phyloP scores from a whole-genome alignment of 2,888 invertebrate genomes.

The Neuroscelio doddi region DNA sequence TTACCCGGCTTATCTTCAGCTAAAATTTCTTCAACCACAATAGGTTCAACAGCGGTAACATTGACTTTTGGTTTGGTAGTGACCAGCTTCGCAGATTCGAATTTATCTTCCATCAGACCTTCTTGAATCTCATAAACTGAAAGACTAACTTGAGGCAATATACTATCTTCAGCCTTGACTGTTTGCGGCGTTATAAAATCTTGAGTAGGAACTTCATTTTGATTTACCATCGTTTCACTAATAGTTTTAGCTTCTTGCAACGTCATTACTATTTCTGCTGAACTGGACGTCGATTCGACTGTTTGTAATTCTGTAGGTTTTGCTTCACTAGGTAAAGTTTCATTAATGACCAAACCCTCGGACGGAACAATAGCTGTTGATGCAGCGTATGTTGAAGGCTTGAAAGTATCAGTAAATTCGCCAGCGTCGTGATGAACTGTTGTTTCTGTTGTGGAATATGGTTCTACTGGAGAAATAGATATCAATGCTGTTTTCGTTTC shows the following conservation, averaged over 20 bases:
- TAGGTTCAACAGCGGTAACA: slow-evolving; percentile 77
- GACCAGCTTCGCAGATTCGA: slow-evolving; percentile 73
- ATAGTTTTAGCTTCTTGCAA: slow-evolving; percentile 80
- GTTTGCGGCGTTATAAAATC: slow-evolving; percentile 72
- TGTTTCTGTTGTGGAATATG: slow-evolving; percentile 76
- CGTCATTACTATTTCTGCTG: slow-evolving; percentile 76
- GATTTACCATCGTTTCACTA: slow-evolving; percentile 76
- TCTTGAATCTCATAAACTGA: slow-evolving; percentile 79
- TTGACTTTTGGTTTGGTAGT: slow-evolving; percentile 76
- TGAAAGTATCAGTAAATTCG: slow-evolving; percentile 71
- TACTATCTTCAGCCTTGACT: slow-evolving; percentile 75
- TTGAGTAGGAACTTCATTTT: slow-evolving; percentile 77
- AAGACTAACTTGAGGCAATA: slow-evolving; percentile 78
- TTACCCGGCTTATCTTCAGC: slow-evolving; percentile 83
- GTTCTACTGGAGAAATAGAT: slow-evolving; percentile 70
- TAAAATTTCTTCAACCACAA: slow-evolving; percentile 80
- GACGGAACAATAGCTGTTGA: slow-evolving; percentile 69
- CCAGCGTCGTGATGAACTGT: slow-evolving; percentile 73
- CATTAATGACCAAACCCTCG: slow-evolving; percentile 73
- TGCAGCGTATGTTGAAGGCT: slow-evolving; percentile 72
- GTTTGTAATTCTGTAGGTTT: slow-evolving; percentile 45
- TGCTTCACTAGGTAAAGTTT: slow-evolving; percentile 65
- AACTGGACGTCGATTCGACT: slow-evolving; percentile 66
- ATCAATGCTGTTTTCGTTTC: slow-evolving; percentile 58
- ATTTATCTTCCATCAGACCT: slow-evolving; percentile 76